Conservation (phyloP, 2,797 vertebrate species). For the Scyliorhinus canicula region DNA sequence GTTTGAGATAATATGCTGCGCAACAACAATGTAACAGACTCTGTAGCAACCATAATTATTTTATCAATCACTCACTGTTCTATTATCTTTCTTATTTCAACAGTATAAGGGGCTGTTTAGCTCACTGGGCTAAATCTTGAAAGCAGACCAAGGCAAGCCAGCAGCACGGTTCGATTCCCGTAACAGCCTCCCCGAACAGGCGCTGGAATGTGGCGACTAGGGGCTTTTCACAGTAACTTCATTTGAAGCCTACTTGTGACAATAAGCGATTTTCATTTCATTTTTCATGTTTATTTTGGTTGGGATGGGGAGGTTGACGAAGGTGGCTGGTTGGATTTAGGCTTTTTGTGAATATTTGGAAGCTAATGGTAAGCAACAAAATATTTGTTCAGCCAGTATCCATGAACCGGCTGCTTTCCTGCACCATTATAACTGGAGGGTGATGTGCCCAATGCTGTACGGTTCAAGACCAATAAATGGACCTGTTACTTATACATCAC, state of each 20-base stretch:
- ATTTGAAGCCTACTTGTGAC: too few relatives aligned
- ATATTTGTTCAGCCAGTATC: background rate
- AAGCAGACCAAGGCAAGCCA: too few relatives aligned
- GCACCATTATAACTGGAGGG: background rate
- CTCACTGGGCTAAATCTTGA: too few relatives aligned
- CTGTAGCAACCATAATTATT: background rate
- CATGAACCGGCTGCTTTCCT: background rate
- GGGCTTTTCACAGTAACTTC: too few relatives aligned
- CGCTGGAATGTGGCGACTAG: too few relatives aligned
- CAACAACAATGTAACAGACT: background rate
- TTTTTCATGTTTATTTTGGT: background rate
- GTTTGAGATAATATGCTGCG: background rate
- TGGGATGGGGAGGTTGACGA: background rate
- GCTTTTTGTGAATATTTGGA: background rate
- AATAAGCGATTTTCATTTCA: too few relatives aligned
- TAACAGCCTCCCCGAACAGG: too few relatives aligned
- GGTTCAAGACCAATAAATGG: background rate
- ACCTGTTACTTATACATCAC: background rate
- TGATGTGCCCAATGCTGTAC: background rate
- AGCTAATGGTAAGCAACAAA: background rate
- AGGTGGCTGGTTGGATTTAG: background rate
- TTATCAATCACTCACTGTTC: background rate
- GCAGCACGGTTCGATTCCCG: too few relatives aligned
- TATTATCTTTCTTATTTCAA: background rate
- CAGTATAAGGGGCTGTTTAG: too few relatives aligned